Base-by-base conservation (phyloP, 2,113 vertebrate genomes). In the Canis aureus region DNA sequence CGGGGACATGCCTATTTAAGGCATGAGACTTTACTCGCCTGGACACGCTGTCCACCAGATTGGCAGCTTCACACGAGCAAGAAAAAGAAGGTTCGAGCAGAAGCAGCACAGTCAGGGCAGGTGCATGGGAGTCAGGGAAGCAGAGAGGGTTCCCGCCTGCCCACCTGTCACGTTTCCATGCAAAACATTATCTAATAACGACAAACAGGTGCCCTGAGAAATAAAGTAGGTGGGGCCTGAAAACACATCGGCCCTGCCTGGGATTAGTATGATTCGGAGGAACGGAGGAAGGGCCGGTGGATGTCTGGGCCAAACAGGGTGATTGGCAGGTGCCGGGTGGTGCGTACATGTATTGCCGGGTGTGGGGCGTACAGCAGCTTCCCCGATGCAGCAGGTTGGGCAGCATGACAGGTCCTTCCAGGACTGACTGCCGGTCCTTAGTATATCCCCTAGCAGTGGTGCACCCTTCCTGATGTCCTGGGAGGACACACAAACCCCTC, bases 261-360 rank as follows among this genome's bases (percentile, higher is more conserved):
- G 96, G 97, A 85, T 96, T 96, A 94, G 71, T 10, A 19, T 53
- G 59, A 88, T 88, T 62, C 88, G 69, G 9, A 38, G 22, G 76
- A 96, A 96, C 81, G 82, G 84, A 88, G 87, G 53, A 71, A 97
- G 55, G 84, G 74, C 83, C 82, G 51, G 83, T 69, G 62, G 51
- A 93, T 92, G 80, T 95, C 95, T 93, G 25, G 97, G 69, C 90
- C 92, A 97, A 96, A 95, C 87, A 97, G 55, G 23, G n/a, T 15
- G 43, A 89, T 7, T 3, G 84, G 62, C 96, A 96, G 97, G 92
- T 94, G 76, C 11, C 11, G n/a, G 9, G 51, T 19, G 12, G 25
- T 23, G 43, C 62, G 51, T 80, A 22, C 11, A 76, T 25, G 43
- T 43, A 43, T 43, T 43, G 79, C 43, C 0, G 59, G 11, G 69